These are phyloP conservation scores for Lomographa bimaculata DNA, from an alignment of 2,888 invertebrate species.

Conservation along the genomic window DNA sequence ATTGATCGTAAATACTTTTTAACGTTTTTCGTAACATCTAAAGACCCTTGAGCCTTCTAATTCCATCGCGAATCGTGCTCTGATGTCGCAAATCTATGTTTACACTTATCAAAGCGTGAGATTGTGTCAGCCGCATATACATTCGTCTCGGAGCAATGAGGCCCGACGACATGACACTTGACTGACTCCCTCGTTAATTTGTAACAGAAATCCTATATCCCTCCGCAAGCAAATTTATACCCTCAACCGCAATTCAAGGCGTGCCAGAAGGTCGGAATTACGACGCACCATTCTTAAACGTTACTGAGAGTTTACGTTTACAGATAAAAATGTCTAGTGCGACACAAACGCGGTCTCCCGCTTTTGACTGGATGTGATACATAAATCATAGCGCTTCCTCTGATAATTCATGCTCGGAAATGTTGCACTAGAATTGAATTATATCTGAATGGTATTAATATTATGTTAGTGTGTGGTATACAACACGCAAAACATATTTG, in stretches of 20 bases:
- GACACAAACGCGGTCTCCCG: conserved; percentile 34
- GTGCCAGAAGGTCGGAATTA: conserved; percentile 43
- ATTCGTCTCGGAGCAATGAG: conserved; percentile 56
- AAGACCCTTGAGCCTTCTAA: conserved; percentile 13
- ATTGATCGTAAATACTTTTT: conserved; percentile 12
- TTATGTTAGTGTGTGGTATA: no score
- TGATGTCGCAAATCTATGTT: conserved; percentile 42
- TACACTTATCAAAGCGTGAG: conserved; percentile 46
- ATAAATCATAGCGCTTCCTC: conserved; percentile 1
- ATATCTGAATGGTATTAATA: no score
- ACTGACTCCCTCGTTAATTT: conserved; percentile 77
- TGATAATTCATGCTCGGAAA: conserved; percentile 2
- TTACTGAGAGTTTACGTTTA: conserved; percentile 65
- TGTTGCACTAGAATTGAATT: not conserved
- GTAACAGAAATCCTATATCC: conserved; percentile 61
- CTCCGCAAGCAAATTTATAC: conserved; percentile 50
- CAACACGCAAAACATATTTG: no score
- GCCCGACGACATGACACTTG: conserved; percentile 63
- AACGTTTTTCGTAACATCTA: conserved; percentile 11
- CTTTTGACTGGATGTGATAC: conserved; percentile 41
- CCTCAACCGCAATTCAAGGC: conserved; percentile 44
- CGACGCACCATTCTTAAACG: conserved; percentile 45
- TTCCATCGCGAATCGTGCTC: conserved; percentile 21
- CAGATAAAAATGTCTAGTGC: conserved; percentile 62
- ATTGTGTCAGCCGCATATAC: conserved; percentile 50